Percentiles rank a stretch among this genome's conserved stretches.
These are phyloP conservation scores for Cyprinodon variegatus DNA, from an alignment of 2,113 vertebrate species.

Conservation along the genomic window DNA sequence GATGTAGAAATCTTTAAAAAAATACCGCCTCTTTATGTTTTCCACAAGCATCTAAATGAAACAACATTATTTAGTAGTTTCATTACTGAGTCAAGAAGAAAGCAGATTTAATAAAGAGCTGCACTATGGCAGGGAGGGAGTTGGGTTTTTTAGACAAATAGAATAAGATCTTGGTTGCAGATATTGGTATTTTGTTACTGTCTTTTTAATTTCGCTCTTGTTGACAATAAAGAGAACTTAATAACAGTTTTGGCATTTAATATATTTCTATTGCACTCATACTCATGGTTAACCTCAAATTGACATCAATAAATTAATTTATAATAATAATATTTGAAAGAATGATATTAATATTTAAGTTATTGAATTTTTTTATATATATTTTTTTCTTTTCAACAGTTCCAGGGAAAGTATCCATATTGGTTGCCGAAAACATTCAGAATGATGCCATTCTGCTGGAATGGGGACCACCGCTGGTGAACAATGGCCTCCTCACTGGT, in stretches of 20 bases:
- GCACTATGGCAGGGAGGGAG: no score
- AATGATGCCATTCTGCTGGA: conserved; percentile 84
- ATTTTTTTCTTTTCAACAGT: conserved; percentile 76
- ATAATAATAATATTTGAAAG: background rate
- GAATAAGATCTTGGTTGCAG: no score
- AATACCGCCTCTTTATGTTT: no score
- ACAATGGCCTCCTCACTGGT: conserved; percentile 88
- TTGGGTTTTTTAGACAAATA: no score
- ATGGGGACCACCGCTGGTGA: conserved; percentile 86
- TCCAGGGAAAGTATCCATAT: conserved; percentile 85
- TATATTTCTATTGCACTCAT: background rate
- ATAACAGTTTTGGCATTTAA: background rate
- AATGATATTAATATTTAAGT: background rate
- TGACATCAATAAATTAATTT: background rate
- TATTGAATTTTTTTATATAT: background rate
- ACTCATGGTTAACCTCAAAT: background rate
- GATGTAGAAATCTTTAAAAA: no score
- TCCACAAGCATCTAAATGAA: no score
- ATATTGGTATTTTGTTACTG: no score
- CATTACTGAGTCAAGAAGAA: no score
- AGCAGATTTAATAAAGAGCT: no score
- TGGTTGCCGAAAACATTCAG: conserved; percentile 85
- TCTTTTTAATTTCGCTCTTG: background rate
- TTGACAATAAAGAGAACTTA: background rate
- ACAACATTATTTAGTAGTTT: no score